These are phyloP conservation scores for Leucophora obtusa DNA, from an alignment of 2,888 invertebrate genomes.

Conservation along the genomic window DNA sequence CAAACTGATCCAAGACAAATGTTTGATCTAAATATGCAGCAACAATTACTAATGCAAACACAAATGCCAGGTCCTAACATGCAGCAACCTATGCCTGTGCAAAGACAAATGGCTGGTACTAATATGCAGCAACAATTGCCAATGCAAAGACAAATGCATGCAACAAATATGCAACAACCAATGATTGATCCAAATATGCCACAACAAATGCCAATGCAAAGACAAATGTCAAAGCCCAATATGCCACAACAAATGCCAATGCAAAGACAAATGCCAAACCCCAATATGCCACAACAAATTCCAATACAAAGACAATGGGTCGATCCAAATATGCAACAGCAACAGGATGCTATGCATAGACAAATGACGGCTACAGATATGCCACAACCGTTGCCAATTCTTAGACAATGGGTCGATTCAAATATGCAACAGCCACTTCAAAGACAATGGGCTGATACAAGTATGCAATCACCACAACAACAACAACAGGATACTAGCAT, in stretches of 20 bases:
- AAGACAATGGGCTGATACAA: slow-evolving; percentile 27
- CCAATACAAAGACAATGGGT: not conserved
- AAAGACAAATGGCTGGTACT: slow-evolving; percentile 3
- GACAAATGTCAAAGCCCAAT: slow-evolving; percentile 1
- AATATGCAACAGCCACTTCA: slow-evolving; percentile 19
- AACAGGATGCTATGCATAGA: not conserved
- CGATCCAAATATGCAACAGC: slow-evolving; percentile 40
- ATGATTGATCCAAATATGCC: not conserved
- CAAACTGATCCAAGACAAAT: not conserved
- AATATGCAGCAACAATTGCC: slow-evolving; percentile 9
- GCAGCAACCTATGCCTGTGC: not conserved
- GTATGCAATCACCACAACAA: slow-evolving; percentile 9
- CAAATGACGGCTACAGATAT: not conserved
- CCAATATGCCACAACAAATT: slow-evolving; percentile 4
- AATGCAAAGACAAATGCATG: not conserved
- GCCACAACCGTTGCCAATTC: slow-evolving; percentile 9
- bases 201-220: slow-evolving; percentile 2
- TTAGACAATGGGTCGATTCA: slow-evolving; percentile 43
- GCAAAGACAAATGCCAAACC: not conserved
- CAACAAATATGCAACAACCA: not conserved
- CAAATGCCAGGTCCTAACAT: not conserved
- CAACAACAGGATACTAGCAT: slow-evolving; percentile 17
- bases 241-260: slow-evolving; percentile 11
- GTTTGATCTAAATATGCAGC: not conserved
- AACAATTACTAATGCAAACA: not conserved